These are phyloP conservation scores for Melieria picta DNA, from an alignment of 2,888 invertebrate genomes.

Conservation along the genomic window DNA sequence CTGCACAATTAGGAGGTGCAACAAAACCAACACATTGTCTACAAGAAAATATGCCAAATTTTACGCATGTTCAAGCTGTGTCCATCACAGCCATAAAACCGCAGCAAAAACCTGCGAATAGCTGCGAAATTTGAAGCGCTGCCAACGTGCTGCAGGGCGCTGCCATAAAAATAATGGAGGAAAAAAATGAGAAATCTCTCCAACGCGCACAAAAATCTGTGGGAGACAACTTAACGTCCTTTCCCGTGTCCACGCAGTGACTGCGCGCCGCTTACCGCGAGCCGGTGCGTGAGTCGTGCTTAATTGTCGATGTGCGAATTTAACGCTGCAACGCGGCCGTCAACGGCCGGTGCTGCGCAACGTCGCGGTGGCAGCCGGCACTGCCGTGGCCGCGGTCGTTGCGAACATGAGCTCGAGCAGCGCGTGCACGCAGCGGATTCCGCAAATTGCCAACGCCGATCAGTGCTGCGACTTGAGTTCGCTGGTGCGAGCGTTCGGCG, in stretches of 20 bases:
- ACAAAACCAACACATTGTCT: no score
- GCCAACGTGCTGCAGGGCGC: no score
- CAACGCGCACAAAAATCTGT: conserved; percentile 42
- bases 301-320: conserved; percentile 62
- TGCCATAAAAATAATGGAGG: no score
- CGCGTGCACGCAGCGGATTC: conserved; percentile 23
- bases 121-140: no score
- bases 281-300: conserved; percentile 49
- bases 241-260: conserved; percentile 43
- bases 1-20: no score
- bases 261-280: background rate
- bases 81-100: no score
- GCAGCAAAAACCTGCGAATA: no score
- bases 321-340: conserved; percentile 32
- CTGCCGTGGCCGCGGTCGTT: conserved; percentile 2
- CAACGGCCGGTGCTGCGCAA: background rate
- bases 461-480: background rate
- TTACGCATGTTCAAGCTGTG: no score
- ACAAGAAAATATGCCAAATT: no score
- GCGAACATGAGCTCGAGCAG: background rate
- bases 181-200: conserved; percentile 18
- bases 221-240: conserved; percentile 51
- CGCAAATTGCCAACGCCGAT: conserved; percentile 20
- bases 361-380: background rate
- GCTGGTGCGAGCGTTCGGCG: background rate